Percentiles rank a stretch among this genome's conserved stretches.
phyloP scores from a whole-genome alignment of 1,140 invertebrate species.

The Olivierus martensii region DNA sequence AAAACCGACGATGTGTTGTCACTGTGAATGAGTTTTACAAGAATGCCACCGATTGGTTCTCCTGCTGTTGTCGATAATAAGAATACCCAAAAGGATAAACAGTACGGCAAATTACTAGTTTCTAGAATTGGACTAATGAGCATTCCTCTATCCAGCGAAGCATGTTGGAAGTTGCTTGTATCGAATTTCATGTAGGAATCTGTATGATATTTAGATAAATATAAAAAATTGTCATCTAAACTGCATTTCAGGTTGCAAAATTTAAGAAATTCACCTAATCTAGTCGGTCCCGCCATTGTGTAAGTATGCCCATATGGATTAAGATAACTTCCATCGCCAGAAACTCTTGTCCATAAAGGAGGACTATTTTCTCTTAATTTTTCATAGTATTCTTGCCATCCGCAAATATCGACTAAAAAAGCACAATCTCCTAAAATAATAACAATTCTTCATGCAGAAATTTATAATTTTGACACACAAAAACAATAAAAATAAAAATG shows the following conservation, averaged over 20 bases:
- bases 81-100: slow-evolving; percentile 11
- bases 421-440: slow-evolving; percentile 12
- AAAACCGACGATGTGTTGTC: slow-evolving; percentile 3
- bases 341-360: slow-evolving; percentile 1
- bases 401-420: slow-evolving; percentile 13
- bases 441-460: too few relatives aligned
- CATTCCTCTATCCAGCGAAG: slow-evolving; percentile 9
- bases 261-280: slow-evolving; percentile 5
- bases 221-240: too few relatives aligned
- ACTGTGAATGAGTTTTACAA: neutral
- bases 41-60: slow-evolving; percentile 9
- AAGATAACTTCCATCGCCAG: slow-evolving; percentile 11
- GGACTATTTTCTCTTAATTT: slow-evolving; percentile 10
- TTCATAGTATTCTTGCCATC: slow-evolving; percentile 9
- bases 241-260: too few relatives aligned
- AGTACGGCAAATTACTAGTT: slow-evolving; percentile 5
- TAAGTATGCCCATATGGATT: slow-evolving; percentile 9
- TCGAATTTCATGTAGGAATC: slow-evolving; percentile 16
- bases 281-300: slow-evolving; percentile 6
- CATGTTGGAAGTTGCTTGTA: slow-evolving; percentile 9
- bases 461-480: too few relatives aligned
- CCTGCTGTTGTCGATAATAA: slow-evolving; percentile 10
- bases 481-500: too few relatives aligned
- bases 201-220: too few relatives aligned
- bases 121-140: slow-evolving; percentile 11